Conservation (phyloP, 1,140 invertebrate species). For the Drosophila parvula region DNA sequence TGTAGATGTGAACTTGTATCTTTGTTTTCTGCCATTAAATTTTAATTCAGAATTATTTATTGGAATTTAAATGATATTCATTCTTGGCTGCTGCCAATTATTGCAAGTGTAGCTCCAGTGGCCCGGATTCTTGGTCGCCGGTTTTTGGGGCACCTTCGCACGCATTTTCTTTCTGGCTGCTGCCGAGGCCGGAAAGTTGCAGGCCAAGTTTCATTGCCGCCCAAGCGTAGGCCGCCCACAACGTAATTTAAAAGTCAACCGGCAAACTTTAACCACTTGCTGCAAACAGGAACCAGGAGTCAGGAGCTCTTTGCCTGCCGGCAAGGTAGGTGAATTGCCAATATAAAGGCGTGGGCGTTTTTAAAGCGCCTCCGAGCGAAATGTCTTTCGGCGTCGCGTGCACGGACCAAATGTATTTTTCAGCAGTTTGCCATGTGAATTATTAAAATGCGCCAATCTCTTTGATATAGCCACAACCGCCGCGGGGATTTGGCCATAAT, state of each 20-base stretch:
- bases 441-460: constrained; percentile 66
- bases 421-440: constrained; percentile 47
- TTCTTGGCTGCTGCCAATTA: neutral
- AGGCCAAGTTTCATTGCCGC: constrained; percentile 30
- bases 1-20: too few species aligned
- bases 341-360: constrained; percentile 27
- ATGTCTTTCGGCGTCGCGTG: constrained; percentile 32
- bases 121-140: neutral
- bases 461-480: constrained; percentile 48
- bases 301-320: constrained; percentile 10
- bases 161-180: constrained; percentile 12
- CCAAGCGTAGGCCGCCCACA: constrained; percentile 9
- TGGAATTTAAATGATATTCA: neutral
- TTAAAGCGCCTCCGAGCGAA: constrained; percentile 28
- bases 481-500: constrained; percentile 38
- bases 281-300: constrained; percentile 39
- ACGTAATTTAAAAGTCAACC: constrained; percentile 65
- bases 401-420: constrained; percentile 43
- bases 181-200: constrained; percentile 21
- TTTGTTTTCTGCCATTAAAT: neutral
- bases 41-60: neutral
- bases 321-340: constrained; percentile 26
- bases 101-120: constrained; percentile 13
- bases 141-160: constrained; percentile 3
- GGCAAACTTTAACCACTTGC: constrained; percentile 65